These are phyloP conservation scores for Oxygymnocypris stewartii DNA, from an alignment of 2,113 vertebrate genomes.

Conservation along the genomic window DNA sequence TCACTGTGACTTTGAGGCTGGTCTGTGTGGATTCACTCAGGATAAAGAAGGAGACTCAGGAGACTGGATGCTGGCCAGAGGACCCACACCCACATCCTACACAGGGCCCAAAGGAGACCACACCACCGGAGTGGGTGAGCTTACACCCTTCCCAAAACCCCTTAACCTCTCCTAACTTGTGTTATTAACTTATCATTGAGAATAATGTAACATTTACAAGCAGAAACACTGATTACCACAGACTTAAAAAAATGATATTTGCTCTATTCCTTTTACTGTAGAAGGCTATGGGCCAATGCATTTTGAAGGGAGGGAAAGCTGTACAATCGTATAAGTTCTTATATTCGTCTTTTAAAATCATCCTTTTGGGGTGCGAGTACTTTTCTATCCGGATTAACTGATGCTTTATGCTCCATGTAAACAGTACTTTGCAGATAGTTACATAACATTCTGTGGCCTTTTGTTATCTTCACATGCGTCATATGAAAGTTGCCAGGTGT, in stretches of 20 bases:
- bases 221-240: no score
- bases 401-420: neutral
- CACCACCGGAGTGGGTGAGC: constrained; percentile 91
- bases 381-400: neutral
- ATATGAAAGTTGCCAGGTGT: neutral
- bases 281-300: neutral
- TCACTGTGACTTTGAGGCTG: constrained; percentile 87
- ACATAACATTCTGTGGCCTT: no score
- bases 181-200: no score
- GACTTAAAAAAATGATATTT: neutral
- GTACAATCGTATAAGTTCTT: no score
- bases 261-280: neutral
- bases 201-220: no score
- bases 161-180: no score
- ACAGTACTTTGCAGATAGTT: neutral
- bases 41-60: constrained; percentile 77
- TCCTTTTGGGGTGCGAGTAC: neutral
- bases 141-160: constrained; percentile 4
- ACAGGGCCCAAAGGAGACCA: constrained; percentile 92
- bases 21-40: constrained; percentile 85
- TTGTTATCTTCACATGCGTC: no score
- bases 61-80: constrained; percentile 83
- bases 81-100: constrained; percentile 91
- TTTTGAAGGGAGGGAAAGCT: neutral
- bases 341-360: neutral